Conservation (phyloP, 2,113 vertebrate species). For the western clawed frog (Xenopus tropicalis) region DNA sequence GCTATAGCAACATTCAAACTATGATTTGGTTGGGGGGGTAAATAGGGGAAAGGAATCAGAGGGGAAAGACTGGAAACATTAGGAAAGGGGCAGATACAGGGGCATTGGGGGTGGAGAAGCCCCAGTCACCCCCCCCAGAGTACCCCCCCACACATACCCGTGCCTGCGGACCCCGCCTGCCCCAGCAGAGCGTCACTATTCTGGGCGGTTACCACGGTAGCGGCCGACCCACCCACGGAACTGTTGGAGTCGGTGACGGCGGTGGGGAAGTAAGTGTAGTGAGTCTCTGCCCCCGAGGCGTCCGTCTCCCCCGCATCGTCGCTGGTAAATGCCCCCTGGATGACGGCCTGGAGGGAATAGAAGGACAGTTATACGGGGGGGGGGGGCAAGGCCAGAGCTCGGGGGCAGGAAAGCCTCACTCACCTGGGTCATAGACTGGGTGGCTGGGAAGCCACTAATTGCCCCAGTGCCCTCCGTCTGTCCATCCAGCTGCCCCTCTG, state of each 20-base stretch:
- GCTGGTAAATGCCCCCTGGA: conserved; percentile 70
- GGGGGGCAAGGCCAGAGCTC: neutral
- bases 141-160: too few species aligned
- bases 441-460: conserved; percentile 84
- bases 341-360: conserved; percentile 55
- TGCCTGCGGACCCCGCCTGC: conserved; percentile 62
- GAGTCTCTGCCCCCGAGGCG: conserved; percentile 58
- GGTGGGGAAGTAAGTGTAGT: conserved; percentile 68
- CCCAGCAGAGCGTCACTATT: conserved; percentile 65
- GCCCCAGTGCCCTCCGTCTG: conserved; percentile 77
- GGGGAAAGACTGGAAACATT: too few species aligned
- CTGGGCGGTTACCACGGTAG: conserved; percentile 66
- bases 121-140: too few species aligned
- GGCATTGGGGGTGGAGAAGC: too few species aligned
- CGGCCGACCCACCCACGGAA: conserved; percentile 48
- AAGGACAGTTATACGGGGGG: fast-evolving
- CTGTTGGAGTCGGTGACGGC: conserved; percentile 60
- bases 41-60: too few species aligned
- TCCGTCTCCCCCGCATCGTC: conserved; percentile 65
- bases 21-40: too few species aligned
- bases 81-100: too few species aligned
- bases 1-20: too few species aligned
- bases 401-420: neutral
- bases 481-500: conserved; percentile 85
- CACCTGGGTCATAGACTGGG: conserved; percentile 87